Evolutionary conservation across 1,140 invertebrate genomes (phyloP).

Genomic region (Eupristina koningsbergeri): DNA sequence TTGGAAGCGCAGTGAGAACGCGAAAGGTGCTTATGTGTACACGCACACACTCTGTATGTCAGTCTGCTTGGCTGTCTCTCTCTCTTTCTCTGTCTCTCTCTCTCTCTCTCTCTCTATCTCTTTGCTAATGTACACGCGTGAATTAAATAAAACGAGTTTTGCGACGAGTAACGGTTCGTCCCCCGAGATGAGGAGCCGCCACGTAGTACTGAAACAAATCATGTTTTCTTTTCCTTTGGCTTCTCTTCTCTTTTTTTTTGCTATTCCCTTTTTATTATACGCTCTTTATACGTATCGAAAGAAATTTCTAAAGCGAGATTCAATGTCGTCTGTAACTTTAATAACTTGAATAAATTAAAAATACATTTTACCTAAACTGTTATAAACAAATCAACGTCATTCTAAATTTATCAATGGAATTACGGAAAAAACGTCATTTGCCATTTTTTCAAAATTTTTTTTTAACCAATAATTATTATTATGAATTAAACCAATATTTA

Average conservation of each 20-base stretch:
- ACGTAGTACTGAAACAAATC: conserved; percentile 35
- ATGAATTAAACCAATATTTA: too few species aligned
- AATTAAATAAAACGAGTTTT: conserved; percentile 67
- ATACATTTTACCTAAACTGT: not conserved
- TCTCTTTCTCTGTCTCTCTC: too few species aligned
- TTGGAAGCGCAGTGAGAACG: conserved; percentile 60
- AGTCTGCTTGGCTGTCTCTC: too few species aligned
- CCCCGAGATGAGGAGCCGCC: conserved; percentile 6
- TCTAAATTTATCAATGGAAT: too few species aligned
- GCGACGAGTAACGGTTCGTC: conserved; percentile 52
- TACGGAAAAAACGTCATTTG: too few species aligned
- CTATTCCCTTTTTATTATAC: conserved; percentile 1
- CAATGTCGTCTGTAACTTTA: conserved; percentile 16
- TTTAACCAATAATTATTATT: too few species aligned
- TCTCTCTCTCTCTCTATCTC: too few species aligned
- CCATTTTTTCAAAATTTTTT: too few species aligned
- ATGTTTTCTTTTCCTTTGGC: conserved; percentile 42
- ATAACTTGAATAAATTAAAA: conserved; percentile 2
- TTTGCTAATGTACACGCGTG: conserved; percentile 51
- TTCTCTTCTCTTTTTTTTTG: too few species aligned
- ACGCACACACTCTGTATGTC: not conserved
- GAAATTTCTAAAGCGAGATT: conserved; percentile 6
- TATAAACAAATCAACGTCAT: not conserved
- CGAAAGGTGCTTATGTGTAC: conserved; percentile 34
- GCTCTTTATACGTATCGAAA: not conserved